Conservation (phyloP, 2,113 vertebrate genomes). For the Morphnarchus princeps region DNA sequence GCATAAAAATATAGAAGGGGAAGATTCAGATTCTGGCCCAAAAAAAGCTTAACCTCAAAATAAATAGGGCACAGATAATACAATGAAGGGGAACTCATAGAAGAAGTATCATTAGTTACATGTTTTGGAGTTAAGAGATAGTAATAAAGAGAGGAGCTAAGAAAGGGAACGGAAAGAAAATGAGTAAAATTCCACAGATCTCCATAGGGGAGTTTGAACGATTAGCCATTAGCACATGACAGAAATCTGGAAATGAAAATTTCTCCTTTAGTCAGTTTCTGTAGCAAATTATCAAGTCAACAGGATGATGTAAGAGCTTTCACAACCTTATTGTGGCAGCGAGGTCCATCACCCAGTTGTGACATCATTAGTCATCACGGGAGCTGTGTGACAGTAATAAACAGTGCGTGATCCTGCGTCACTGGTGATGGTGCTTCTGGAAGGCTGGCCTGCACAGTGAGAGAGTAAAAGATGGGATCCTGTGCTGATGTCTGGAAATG, state of each 20-base stretch:
- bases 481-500: background rate
- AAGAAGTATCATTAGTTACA: background rate
- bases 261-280: background rate
- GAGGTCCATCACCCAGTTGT: background rate
- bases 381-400: background rate
- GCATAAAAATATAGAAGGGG: background rate
- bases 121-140: background rate
- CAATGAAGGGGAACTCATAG: rapidly evolving
- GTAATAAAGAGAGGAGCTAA: background rate
- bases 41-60: background rate
- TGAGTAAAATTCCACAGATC: background rate
- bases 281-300: background rate
- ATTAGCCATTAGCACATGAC: background rate
- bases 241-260: background rate
- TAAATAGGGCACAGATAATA: background rate
- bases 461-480: background rate
- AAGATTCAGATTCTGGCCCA: background rate
- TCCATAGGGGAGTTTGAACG: background rate
- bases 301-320: background rate
- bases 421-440: background rate
- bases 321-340: background rate
- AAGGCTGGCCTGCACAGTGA: background rate
- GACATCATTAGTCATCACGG: background rate
- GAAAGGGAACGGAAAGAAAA: background rate
- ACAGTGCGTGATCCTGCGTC: background rate